These are phyloP conservation scores for Drosophila helvetica DNA, from an alignment of 2,888 invertebrate species.

Conservation along the genomic window DNA sequence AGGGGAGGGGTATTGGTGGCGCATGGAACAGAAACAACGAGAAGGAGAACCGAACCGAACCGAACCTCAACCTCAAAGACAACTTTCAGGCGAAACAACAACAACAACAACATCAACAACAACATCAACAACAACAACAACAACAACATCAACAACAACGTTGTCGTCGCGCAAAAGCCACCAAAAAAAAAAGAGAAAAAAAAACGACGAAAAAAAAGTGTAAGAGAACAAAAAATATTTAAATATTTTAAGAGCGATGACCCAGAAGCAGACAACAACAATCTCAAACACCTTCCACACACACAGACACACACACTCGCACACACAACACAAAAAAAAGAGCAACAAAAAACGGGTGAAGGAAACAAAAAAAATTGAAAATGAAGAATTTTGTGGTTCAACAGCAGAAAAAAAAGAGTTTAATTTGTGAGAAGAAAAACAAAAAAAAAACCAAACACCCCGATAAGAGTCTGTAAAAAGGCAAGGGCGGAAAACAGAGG, in stretches of 20 bases:
- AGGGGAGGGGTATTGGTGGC: conserved; percentile 32
- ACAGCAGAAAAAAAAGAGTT: conserved; percentile 45
- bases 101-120: conserved; percentile 53
- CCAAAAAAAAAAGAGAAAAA: conserved; percentile 24
- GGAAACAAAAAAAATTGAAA: conserved; percentile 43
- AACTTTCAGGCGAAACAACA: conserved; percentile 77
- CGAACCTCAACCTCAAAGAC: conserved; percentile 62
- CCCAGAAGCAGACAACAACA: conserved; percentile 68
- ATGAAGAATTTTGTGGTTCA: conserved; percentile 48
- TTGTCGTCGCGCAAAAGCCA: conserved; percentile 20
- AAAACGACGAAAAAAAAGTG: conserved; percentile 25
- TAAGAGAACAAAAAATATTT: conserved; percentile 54
- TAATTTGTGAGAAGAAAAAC: conserved; percentile 49
- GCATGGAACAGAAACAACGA: conserved; percentile 33
- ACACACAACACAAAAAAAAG: conserved; percentile 30
- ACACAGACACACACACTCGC: no score
- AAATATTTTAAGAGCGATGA: conserved; percentile 81
- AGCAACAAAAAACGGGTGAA: no score
- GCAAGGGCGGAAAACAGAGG: conserved; percentile 19
- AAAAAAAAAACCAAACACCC: conserved; percentile 12
- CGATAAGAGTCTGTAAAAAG: conserved; percentile 39
- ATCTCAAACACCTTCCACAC: conserved; percentile 72
- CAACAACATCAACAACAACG: conserved; percentile 46
- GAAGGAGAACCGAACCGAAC: conserved; percentile 20
- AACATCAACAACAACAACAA: conserved; percentile 74